Evolutionary conservation across 2,888 invertebrate species (phyloP).

Genomic region (Temnothorax rugatulus): DNA sequence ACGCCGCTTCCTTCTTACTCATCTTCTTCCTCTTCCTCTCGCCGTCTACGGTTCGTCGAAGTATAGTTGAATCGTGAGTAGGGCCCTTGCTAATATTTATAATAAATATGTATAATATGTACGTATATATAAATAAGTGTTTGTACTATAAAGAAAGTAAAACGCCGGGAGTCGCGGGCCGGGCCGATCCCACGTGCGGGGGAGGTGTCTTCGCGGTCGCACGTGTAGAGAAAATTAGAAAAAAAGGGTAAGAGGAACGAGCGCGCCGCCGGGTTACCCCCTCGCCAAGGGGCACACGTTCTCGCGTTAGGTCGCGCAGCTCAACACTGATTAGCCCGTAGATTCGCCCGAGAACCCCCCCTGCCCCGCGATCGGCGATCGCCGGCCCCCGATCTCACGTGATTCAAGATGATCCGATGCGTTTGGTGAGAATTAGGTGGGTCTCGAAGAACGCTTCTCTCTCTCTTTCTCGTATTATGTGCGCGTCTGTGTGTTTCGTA

Average conservation of each 20-base stretch:
- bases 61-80: constrained; percentile 86
- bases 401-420: constrained; percentile 75
- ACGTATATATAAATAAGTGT: constrained; percentile 83
- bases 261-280: not conserved
- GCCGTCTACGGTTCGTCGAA: constrained; percentile 57
- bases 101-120: constrained; percentile 78
- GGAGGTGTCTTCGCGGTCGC: constrained; percentile 29
- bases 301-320: constrained; percentile 66
- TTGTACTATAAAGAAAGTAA: constrained; percentile 85
- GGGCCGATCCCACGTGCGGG: constrained; percentile 51
- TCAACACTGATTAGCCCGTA: constrained; percentile 71
- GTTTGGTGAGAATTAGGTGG: constrained; percentile 76
- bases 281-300: constrained; percentile 28
- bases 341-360: constrained; percentile 62
- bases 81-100: constrained; percentile 83
- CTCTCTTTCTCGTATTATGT: constrained; percentile 48
- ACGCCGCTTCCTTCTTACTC: constrained; percentile 48
- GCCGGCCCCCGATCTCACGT: constrained; percentile 69
- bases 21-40: constrained; percentile 52
- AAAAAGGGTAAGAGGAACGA: constrained; percentile 21
- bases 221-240: constrained; percentile 3
- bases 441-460: constrained; percentile 71
- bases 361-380: constrained; percentile 50
- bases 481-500: not conserved
- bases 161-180: constrained; percentile 75